Evolutionary conservation across 1,140 invertebrate species (phyloP).

Genomic region (Macrobrachium rosenbergii): DNA sequence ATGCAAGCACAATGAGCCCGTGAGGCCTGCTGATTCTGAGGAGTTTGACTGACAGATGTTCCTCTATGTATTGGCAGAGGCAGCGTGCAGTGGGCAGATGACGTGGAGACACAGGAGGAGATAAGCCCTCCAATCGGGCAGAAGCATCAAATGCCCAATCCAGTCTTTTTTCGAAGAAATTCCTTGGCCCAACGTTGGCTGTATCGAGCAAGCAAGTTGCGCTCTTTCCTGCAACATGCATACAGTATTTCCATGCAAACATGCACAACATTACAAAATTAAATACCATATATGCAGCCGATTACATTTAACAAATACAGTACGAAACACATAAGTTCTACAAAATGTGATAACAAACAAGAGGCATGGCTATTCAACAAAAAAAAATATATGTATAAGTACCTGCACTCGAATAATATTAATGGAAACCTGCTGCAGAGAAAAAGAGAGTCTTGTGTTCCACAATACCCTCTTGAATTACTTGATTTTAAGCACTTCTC

Average conservation of each 20-base stretch:
- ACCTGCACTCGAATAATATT: no score
- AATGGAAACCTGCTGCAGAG: no score
- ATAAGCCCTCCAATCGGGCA: slow-evolving; percentile 72
- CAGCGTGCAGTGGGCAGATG: slow-evolving; percentile 87
- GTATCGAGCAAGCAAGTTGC: slow-evolving; percentile 84
- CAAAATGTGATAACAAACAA: no score
- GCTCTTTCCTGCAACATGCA: slow-evolving; percentile 70
- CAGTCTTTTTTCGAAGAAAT: slow-evolving; percentile 86
- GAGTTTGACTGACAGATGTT: slow-evolving; percentile 76
- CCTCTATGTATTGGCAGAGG: slow-evolving; percentile 93
- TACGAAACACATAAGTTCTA: no score
- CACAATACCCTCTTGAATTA: no score
- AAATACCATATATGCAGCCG: background rate
- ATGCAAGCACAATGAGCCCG: slow-evolving; percentile 51
- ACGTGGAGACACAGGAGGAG: slow-evolving; percentile 84
- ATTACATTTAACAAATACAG: background rate
- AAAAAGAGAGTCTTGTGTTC: no score
- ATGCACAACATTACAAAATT: background rate
- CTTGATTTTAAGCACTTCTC: no score
- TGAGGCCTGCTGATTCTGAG: slow-evolving; percentile 47
- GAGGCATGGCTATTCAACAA: no score
- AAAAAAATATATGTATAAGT: no score
- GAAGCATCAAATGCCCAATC: slow-evolving; percentile 89
- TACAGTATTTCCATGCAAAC: slow-evolving; percentile 27
- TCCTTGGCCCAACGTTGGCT: slow-evolving; percentile 95